These are phyloP conservation scores for Sipha flava DNA, from an alignment of 1,140 invertebrate species.

Conservation along the genomic window DNA sequence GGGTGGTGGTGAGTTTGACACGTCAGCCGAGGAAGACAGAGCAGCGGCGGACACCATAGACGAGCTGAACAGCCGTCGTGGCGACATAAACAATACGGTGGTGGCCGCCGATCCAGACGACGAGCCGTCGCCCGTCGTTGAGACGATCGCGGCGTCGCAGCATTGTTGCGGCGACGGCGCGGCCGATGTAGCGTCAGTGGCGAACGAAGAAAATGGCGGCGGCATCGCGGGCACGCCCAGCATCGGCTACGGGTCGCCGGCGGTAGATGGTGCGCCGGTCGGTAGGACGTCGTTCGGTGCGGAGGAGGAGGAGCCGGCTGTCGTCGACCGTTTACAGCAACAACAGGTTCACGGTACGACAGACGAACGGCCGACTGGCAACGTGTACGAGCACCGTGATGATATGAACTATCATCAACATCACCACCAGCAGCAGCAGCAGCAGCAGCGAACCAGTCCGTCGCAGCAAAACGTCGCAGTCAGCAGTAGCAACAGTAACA, in stretches of 20 bases:
- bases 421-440: background rate
- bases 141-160: background rate
- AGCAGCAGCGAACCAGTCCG: background rate
- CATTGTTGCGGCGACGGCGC: background rate
- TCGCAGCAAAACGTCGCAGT: background rate
- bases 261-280: constrained; percentile 32
- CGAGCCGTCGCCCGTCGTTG: background rate
- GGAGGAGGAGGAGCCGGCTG: constrained; percentile 17
- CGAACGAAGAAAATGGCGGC: constrained; percentile 27
- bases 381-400: constrained; percentile 19
- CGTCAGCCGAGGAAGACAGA: constrained; percentile 33
- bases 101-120: background rate
- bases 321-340: background rate
- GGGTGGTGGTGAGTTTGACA: background rate
- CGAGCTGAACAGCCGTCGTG: constrained; percentile 31
- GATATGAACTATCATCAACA: constrained; percentile 20
- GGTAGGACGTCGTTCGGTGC: constrained; percentile 27
- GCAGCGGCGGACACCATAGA: constrained; percentile 34
- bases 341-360: constrained; percentile 22
- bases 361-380: constrained; percentile 30
- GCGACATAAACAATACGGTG: background rate
- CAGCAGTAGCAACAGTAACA: background rate
- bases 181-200: background rate
- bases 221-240: constrained; percentile 16
- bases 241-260: constrained; percentile 23